A percentile compares a stretch with the other conserved stretches of the same genome.
phyloP scores from a whole-genome alignment of 37 sponge, comb jelly and placozoan genomes.

The Cliona cf. orientalis region DNA sequence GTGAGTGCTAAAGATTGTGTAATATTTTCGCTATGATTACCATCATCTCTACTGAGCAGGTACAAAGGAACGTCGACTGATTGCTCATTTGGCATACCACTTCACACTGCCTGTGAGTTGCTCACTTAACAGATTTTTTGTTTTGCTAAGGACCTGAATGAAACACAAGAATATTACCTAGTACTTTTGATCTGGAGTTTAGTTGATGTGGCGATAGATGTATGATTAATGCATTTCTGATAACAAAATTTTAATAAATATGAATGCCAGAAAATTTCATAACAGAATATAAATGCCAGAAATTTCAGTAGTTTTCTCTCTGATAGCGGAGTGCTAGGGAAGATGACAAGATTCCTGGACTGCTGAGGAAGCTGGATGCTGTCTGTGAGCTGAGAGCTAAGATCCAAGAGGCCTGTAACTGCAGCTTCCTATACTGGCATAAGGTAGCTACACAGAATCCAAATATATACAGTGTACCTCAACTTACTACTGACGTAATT shows the following conservation, averaged over 20 bases:
- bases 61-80: conserved; percentile 68
- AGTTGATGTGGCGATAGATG: too few relatives aligned
- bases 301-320: background rate
- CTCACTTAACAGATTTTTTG: background rate
- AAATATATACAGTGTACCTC: background rate
- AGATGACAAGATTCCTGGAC: conserved; percentile 41
- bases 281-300: too few relatives aligned
- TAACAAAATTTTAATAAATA: too few relatives aligned
- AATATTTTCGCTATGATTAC: background rate
- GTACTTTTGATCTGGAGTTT: too few relatives aligned
- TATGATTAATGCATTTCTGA: too few relatives aligned
- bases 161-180: too few relatives aligned
- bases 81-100: conserved; percentile 66
- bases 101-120: conserved; percentile 52
- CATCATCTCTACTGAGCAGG: conserved; percentile 28
- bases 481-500: background rate
- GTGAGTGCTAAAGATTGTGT: conserved; percentile 30
- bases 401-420: conserved; percentile 81
- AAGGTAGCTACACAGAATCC: conserved; percentile 52
- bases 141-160: too few relatives aligned
- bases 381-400: conserved; percentile 69
- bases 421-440: conserved; percentile 96
- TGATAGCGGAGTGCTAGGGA: conserved; percentile 37
- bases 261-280: too few relatives aligned
- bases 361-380: conserved; percentile 69